Evolutionary conservation across 2,888 invertebrate genomes (phyloP), one percentile per base, ranked within the genome.

Genomic region (Seira musarum): DNA sequence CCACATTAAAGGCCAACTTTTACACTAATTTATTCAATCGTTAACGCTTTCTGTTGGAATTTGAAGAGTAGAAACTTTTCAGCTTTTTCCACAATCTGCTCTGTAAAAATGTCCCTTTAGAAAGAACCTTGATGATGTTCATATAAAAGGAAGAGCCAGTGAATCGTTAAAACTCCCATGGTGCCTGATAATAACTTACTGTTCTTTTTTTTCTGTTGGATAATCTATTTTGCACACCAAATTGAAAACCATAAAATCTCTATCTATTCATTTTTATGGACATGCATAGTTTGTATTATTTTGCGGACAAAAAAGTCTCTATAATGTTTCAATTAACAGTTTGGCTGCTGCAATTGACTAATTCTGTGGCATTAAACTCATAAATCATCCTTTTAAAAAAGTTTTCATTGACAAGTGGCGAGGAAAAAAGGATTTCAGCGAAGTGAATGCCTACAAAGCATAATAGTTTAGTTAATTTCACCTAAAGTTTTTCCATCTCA

Each of bases 271-370:
- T 3, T 17, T 17, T 53, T 30, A 30, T 53, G 17, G 53, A 15
- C 53, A 53, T n/a, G 53, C 53, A 53, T n/a, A 53, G n/a, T 53
- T 17, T 53, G 17, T 13, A 53, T 53, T 53, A 53, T 53, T 53
- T 53, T 53, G 3, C 2, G 15, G 17, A 53, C 15, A 13, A 53
- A 53, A 53, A 53, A 53, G 2, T 69, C 35, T 21, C 63, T 57
- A 68, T 70, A 80, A 82, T 82, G 80, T 80, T 82, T 82, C 82
- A 82, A 82, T 82, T 82, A 82, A 82, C 80, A 69, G 64, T 66
- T n/a, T n/a, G 77, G 30, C 30, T 30, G n/a, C 80, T 80, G 80
- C 76, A 82, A 80, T 80, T 82, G 82, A 82, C 82, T 82, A 82
- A 82, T 82, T 82, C 77, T 69, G 67, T 70, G 15, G 82, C 65